Percentiles rank a stretch among this genome's conserved stretches.
Conservation (phyloP, 2,888 invertebrate genomes). For the Pollenia labialis region DNA sequence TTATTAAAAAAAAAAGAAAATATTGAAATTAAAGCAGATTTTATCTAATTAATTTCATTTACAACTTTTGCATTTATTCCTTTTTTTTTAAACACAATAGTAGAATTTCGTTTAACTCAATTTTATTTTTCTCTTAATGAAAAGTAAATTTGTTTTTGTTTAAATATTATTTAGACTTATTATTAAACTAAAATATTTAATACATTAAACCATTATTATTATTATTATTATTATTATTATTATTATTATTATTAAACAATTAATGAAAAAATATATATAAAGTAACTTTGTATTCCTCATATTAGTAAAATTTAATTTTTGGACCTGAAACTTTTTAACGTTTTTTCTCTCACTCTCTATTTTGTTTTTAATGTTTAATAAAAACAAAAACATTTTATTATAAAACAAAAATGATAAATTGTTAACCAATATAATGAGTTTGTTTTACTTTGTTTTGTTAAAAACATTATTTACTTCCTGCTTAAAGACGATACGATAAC, state of each 20-base stretch:
- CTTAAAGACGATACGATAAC: conserved; percentile 53
- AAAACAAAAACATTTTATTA: conserved; percentile 36
- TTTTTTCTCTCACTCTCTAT: conserved; percentile 28
- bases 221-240: too few species aligned
- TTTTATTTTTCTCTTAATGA: conserved; percentile 77
- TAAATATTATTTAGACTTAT: conserved; percentile 78
- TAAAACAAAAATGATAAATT: conserved; percentile 14
- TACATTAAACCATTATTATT: conserved; percentile 11
- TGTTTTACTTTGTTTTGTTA: conserved; percentile 20
- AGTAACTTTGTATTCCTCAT: conserved; percentile 82
- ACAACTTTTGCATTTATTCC: neutral
- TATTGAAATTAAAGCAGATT: neutral
- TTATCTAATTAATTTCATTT: conserved; percentile 6
- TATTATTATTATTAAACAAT: conserved; percentile 24
- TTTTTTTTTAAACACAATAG: conserved; percentile 75
- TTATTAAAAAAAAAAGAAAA: neutral
- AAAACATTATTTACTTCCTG: conserved; percentile 4
- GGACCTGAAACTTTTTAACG: conserved; percentile 78
- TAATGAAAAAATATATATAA: conserved; percentile 73
- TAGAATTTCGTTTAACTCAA: conserved; percentile 79
- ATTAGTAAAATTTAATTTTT: conserved; percentile 83
- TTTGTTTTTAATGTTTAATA: conserved; percentile 42
- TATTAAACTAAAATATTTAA: conserved; percentile 72
- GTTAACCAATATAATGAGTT: conserved; percentile 27
- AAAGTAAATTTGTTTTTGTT: conserved; percentile 78